These are phyloP conservation scores for Zaprionus taronus DNA, from an alignment of 1,140 invertebrate genomes.

Conservation along the genomic window DNA sequence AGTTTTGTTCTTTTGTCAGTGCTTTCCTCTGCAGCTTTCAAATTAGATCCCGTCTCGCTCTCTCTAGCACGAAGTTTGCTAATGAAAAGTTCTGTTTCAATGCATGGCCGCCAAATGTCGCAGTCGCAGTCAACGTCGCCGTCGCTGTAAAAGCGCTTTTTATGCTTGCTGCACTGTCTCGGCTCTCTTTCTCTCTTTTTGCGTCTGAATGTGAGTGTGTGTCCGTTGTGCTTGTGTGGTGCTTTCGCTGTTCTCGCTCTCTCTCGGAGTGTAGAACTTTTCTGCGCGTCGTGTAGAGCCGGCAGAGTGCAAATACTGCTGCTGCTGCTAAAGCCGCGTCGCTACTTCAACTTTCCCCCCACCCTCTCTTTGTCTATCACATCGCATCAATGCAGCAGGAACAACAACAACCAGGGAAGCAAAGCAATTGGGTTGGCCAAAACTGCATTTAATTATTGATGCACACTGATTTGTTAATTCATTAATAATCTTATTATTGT, in stretches of 20 bases:
- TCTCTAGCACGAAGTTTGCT: conserved; percentile 39
- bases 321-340: conserved; percentile 20
- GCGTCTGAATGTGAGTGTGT: neutral
- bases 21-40: conserved; percentile 67
- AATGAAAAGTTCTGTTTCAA: conserved; percentile 42
- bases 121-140: conserved; percentile 19
- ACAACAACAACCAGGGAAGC: conserved; percentile 34
- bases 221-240: conserved; percentile 31
- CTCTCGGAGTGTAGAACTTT: conserved; percentile 65
- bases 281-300: conserved; percentile 44
- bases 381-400: neutral
- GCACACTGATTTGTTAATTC: neutral
- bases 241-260: conserved; percentile 41
- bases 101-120: conserved; percentile 35
- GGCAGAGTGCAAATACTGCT: conserved; percentile 29
- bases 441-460: neutral
- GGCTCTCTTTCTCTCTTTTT: conserved; percentile 16
- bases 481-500: neutral
- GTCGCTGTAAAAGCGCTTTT: conserved; percentile 56
- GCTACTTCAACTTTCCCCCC: conserved; percentile 27
- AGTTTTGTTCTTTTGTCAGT: conserved; percentile 62
- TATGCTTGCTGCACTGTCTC: conserved; percentile 43
- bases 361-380: neutral
- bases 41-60: conserved; percentile 72
- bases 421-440: conserved; percentile 29